Evolutionary conservation across 2,113 vertebrate genomes (phyloP).

Genomic region (Dasyprocta punctata): DNA sequence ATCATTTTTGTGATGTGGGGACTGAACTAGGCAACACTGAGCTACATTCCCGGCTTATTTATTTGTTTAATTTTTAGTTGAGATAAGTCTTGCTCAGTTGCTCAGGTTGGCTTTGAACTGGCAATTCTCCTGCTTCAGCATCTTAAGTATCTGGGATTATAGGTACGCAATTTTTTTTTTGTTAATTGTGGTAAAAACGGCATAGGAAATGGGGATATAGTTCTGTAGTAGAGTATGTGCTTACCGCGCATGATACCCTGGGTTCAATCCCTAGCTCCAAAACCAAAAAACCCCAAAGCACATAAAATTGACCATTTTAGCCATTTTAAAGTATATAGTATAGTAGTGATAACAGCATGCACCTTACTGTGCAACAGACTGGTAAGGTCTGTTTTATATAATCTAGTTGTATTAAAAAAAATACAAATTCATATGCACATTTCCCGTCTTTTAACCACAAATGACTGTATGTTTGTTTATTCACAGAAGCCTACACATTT

Average conservation of each 20-base stretch:
- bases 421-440: slow-evolving; percentile 31
- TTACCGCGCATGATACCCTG: neutral
- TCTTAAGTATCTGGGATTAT: neutral
- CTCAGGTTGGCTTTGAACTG: neutral
- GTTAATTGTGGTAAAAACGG: neutral
- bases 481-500: slow-evolving; percentile 15
- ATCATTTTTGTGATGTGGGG: neutral
- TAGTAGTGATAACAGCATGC: neutral
- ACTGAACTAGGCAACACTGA: neutral
- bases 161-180: neutral
- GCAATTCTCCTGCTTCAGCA: neutral
- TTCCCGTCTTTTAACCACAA: slow-evolving; percentile 19
- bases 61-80: neutral
- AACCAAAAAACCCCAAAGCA: neutral
- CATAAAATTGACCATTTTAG: slow-evolving; percentile 2
- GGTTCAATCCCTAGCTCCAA: neutral
- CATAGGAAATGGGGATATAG: neutral
- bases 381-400: neutral
- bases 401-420: slow-evolving; percentile 10
- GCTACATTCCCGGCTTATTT: neutral
- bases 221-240: neutral
- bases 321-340: neutral
- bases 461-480: neutral
- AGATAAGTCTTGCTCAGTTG: neutral
- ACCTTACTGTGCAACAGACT: neutral